These are phyloP conservation scores for Sturnira hondurensis DNA, from an alignment of 2,113 vertebrate species.

Conservation along the genomic window DNA sequence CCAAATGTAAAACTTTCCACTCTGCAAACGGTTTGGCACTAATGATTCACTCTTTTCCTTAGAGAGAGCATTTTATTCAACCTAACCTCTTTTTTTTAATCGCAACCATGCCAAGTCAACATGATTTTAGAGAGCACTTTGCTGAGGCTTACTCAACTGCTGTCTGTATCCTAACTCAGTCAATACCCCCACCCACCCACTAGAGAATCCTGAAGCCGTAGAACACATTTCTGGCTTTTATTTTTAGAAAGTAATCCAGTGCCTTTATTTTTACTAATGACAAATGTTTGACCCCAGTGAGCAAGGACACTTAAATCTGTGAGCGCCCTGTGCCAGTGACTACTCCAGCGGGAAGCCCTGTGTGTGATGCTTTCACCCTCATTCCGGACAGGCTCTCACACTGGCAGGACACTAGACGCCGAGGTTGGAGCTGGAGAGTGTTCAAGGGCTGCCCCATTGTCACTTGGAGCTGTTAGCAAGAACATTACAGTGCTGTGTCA, in stretches of 20 bases:
- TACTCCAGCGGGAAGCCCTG: neutral
- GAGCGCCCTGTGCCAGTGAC: neutral
- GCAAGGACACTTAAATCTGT: neutral
- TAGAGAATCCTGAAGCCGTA: slow-evolving; percentile 48
- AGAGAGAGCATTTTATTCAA: slow-evolving; percentile 5
- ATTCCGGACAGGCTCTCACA: neutral
- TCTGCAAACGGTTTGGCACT: neutral
- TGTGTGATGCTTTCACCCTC: neutral
- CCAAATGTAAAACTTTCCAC: slow-evolving; percentile 16
- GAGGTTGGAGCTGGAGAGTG: neutral
- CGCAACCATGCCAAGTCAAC: slow-evolving; percentile 17
- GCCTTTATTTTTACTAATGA: slow-evolving; percentile 47
- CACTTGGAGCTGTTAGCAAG: neutral
- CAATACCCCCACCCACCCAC: slow-evolving; percentile 50
- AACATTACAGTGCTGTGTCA: neutral
- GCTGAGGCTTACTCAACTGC: slow-evolving; percentile 15
- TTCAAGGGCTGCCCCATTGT: neutral
- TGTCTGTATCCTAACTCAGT: neutral
- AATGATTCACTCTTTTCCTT: slow-evolving; percentile 4
- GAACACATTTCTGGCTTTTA: slow-evolving; percentile 36
- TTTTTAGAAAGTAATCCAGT: slow-evolving; percentile 51
- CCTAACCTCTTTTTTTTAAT: neutral
- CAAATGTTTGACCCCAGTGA: slow-evolving; percentile 52
- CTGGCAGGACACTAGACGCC: neutral
- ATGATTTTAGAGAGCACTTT: neutral